Conservation (phyloP, 2,888 invertebrate genomes). For the Tenthredo mesomela region DNA sequence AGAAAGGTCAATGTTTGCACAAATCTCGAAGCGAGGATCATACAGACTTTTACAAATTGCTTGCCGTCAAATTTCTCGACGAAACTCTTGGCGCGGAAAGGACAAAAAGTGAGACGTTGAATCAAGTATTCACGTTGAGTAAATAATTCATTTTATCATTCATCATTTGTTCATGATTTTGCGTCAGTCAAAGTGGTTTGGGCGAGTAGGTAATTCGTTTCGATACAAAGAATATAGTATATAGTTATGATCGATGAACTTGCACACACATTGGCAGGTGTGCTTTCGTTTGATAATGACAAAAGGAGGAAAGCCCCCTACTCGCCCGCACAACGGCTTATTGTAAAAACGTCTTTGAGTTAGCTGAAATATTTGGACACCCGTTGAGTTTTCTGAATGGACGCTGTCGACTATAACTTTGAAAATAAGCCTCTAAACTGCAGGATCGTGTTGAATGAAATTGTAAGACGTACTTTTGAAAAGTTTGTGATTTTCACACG, state of each 20-base stretch:
- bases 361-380: conserved; percentile 61
- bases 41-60: conserved; percentile 10
- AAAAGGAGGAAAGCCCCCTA: not conserved
- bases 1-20: conserved; percentile 39
- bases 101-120: not conserved
- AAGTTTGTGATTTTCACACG: conserved; percentile 51
- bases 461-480: conserved; percentile 14
- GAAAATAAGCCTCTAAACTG: conserved; percentile 42
- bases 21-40: conserved; percentile 24
- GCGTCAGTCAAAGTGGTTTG: not conserved
- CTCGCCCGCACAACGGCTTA: conserved; percentile 57
- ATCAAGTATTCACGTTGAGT: not conserved
- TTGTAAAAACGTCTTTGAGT: conserved; percentile 51
- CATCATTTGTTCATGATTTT: not conserved
- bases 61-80: not conserved
- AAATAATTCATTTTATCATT: not conserved
- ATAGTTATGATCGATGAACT: not conserved
- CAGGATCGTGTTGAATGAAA: conserved; percentile 38
- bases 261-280: conserved; percentile 2
- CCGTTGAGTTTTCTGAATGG: conserved; percentile 62
- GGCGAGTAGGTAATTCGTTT: not conserved
- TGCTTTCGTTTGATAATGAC: conserved; percentile 37
- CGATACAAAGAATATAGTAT: not conserved
- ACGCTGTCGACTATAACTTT: conserved; percentile 49
- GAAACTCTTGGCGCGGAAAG: not conserved